Conservation (phyloP, 35 echinoderm and acorn worm species). For the Chiridota heheva region DNA sequence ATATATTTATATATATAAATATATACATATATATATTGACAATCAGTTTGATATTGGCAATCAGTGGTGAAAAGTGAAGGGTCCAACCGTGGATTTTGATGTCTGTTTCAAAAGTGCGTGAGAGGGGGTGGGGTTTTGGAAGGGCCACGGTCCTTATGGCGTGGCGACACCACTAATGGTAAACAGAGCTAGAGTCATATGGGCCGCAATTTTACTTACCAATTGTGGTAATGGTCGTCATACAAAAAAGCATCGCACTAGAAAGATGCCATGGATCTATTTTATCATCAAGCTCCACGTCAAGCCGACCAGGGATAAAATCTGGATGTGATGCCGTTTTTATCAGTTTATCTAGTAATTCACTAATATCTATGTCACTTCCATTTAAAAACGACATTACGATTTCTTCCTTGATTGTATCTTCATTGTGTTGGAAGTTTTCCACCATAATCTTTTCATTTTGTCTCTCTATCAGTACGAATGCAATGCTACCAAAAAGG, state of each 20-base stretch:
- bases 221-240: slow-evolving; percentile 79
- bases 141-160: too few species aligned
- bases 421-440: slow-evolving; percentile 4
- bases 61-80: too few species aligned
- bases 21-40: too few species aligned
- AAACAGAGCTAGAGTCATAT: background rate
- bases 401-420: background rate
- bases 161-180: too few species aligned
- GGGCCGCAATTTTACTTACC: slow-evolving; percentile 21
- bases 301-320: slow-evolving; percentile 45
- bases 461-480: slow-evolving; percentile 38
- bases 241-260: slow-evolving; percentile 61
- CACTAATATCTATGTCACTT: slow-evolving; percentile 14
- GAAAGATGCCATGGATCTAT: slow-evolving; percentile 31
- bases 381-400: slow-evolving; percentile 16
- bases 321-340: slow-evolving; percentile 51
- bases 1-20: too few species aligned
- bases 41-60: too few species aligned
- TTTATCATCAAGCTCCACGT: background rate
- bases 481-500: slow-evolving; percentile 46
- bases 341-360: slow-evolving; percentile 34
- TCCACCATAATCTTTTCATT: background rate
- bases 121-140: too few species aligned
- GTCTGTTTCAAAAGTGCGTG: too few species aligned
- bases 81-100: too few species aligned